phyloP scores from a whole-genome alignment of 2,113 vertebrate genomes.

The Antigone vipio region DNA sequence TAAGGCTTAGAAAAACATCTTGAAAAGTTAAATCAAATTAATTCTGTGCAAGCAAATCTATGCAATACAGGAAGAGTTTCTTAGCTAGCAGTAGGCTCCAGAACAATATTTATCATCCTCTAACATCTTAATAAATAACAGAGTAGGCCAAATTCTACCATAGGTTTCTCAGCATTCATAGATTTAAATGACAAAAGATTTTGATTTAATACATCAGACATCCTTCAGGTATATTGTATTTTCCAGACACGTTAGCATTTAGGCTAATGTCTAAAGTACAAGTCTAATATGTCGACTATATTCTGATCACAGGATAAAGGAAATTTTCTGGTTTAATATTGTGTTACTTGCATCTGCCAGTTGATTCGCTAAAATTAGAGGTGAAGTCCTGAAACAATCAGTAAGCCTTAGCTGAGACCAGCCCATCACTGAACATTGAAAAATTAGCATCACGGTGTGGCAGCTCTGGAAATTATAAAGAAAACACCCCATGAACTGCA shows the following conservation, averaged over 20 bases:
- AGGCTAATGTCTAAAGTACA: neutral
- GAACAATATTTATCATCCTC: neutral
- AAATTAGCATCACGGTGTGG: neutral
- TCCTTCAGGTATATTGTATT: neutral
- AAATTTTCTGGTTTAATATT: neutral
- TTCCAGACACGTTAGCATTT: neutral
- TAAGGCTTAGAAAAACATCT: neutral
- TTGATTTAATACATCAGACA: neutral
- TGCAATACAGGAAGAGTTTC: neutral
- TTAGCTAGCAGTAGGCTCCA: neutral
- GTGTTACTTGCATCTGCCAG: neutral
- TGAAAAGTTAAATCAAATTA: neutral
- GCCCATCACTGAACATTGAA: neutral
- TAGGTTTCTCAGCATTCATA: neutral
- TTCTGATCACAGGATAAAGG: neutral
- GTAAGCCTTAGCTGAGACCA: neutral
- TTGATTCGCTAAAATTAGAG: neutral
- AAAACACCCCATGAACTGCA: neutral
- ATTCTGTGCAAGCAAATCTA: neutral
- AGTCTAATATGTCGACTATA: neutral
- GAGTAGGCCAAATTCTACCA: neutral
- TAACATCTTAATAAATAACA: neutral
- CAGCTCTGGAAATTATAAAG: neutral
- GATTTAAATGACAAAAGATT: neutral
- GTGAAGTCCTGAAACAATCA: neutral